Conservation (phyloP, 2,797 vertebrate genomes). For the Syngnathus rostellatus region DNA sequence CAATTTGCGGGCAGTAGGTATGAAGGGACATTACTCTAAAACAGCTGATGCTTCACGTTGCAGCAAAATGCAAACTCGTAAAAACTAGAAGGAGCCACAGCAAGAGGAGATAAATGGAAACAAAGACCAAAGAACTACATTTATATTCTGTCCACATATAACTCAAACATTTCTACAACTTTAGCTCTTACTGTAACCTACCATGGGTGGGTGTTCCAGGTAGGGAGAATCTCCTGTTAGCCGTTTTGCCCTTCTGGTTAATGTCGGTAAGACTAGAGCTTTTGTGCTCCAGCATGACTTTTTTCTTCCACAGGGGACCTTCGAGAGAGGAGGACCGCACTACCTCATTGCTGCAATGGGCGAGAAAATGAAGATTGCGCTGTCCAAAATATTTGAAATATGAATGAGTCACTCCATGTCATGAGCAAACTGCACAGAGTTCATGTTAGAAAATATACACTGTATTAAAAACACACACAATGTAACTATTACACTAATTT, state of each 20-base stretch:
- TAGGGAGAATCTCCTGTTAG: constrained; percentile 79
- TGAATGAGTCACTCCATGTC: not conserved
- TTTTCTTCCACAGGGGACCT: constrained; percentile 59
- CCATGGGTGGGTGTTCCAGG: constrained; percentile 83
- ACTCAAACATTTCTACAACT: not conserved
- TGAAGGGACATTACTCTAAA: not conserved
- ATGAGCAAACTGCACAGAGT: not conserved
- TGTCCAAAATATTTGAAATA: not conserved
- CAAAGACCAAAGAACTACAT: not conserved
- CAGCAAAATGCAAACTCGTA: not conserved
- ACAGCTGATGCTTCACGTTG: not conserved
- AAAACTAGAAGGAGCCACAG: not conserved
- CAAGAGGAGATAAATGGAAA: not conserved
- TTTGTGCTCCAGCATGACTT: constrained; percentile 75
- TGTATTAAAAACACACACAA: too few relatives aligned
- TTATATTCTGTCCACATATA: not conserved
- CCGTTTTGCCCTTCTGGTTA: constrained; percentile 72
- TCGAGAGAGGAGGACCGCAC: constrained; percentile 52
- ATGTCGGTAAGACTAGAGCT: constrained; percentile 88
- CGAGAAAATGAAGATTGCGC: constrained; percentile 16
- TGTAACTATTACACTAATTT: too few relatives aligned
- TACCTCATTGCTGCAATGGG: constrained; percentile 26
- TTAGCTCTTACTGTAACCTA: constrained; percentile 41
- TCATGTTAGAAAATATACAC: not conserved
- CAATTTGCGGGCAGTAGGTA: not conserved